Percentiles rank a stretch among this genome's conserved stretches.
These are phyloP conservation scores for Rhyacichthys aspro DNA, from an alignment of 2,797 vertebrate species.

Conservation along the genomic window DNA sequence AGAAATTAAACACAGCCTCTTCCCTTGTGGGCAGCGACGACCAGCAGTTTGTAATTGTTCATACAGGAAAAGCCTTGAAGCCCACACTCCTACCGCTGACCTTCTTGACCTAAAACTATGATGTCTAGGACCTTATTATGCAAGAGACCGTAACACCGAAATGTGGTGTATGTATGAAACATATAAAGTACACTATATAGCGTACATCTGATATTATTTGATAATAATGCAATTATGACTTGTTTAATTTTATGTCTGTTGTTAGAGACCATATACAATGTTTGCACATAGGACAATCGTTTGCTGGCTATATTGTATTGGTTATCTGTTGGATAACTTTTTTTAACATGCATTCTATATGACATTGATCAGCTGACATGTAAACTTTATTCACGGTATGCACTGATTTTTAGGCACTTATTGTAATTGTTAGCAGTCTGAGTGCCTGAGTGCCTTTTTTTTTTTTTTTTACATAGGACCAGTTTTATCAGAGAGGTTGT, in stretches of 20 bases:
- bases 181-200: constrained; percentile 50
- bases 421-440: constrained; percentile 50
- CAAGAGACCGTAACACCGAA: constrained; percentile 68
- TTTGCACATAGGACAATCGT: constrained; percentile 76
- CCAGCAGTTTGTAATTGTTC: constrained; percentile 67
- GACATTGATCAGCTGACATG: constrained; percentile 41
- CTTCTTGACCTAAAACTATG: constrained; percentile 42
- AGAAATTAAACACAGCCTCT: constrained; percentile 19
- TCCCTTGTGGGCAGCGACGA: constrained; percentile 38
- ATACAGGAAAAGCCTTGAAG: constrained; percentile 27
- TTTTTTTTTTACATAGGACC: constrained; percentile 24
- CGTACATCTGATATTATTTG: constrained; percentile 48
- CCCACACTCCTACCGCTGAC: constrained; percentile 54
- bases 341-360: constrained; percentile 50
- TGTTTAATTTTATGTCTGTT: constrained; percentile 37
- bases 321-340: constrained; percentile 43
- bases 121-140: constrained; percentile 53
- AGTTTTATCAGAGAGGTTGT: constrained; percentile 26
- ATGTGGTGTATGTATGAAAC: constrained; percentile 60
- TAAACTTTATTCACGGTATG: constrained; percentile 49
- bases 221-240: constrained; percentile 43
- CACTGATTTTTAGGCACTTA: constrained; percentile 73
- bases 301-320: constrained; percentile 41
- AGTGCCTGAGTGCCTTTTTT: constrained; percentile 1
- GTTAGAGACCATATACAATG: constrained; percentile 26